Conservation (phyloP, 2,888 invertebrate genomes). For the Coenonympha glycerion region DNA sequence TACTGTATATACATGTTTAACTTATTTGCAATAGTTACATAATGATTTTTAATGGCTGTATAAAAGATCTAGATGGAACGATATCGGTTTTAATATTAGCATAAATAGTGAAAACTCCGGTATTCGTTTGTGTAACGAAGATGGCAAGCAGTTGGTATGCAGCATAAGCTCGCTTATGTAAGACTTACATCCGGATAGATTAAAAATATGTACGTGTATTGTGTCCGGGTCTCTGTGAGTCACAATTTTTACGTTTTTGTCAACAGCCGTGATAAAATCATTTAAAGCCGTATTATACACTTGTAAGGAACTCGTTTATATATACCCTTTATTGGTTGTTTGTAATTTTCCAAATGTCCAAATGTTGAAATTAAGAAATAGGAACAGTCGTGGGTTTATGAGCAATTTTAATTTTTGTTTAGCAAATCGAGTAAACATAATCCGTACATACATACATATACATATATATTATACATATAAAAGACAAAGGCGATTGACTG, state of each 20-base stretch:
- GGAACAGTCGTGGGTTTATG: no score
- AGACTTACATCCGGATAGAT: constrained; percentile 43
- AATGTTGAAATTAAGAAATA: constrained; percentile 8
- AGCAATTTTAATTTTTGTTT: no score
- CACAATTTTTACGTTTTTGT: constrained; percentile 29
- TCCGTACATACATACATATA: no score
- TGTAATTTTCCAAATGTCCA: constrained; percentile 6
- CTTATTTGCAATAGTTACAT: no score
- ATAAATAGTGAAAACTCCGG: not conserved
- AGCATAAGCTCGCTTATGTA: constrained; percentile 37
- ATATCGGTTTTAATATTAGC: not conserved
- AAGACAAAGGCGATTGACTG: no score
- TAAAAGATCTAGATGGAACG: no score
- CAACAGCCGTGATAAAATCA: constrained; percentile 20
- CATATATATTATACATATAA: no score
- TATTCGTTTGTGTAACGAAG: constrained; percentile 1
- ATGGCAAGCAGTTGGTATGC: constrained; percentile 7
- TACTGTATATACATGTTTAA: no score
- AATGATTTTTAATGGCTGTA: no score
- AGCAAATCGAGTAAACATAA: no score
- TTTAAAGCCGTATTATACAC: constrained; percentile 15
- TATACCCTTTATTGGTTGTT: constrained; percentile 6
- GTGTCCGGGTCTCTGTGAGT: constrained; percentile 54
- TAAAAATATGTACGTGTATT: constrained; percentile 45
- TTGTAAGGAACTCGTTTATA: constrained; percentile 16